These are phyloP conservation scores for Isaurus tuberculatus DNA, from an alignment of 92 coral and sea anemone genomes.

Conservation along the genomic window DNA sequence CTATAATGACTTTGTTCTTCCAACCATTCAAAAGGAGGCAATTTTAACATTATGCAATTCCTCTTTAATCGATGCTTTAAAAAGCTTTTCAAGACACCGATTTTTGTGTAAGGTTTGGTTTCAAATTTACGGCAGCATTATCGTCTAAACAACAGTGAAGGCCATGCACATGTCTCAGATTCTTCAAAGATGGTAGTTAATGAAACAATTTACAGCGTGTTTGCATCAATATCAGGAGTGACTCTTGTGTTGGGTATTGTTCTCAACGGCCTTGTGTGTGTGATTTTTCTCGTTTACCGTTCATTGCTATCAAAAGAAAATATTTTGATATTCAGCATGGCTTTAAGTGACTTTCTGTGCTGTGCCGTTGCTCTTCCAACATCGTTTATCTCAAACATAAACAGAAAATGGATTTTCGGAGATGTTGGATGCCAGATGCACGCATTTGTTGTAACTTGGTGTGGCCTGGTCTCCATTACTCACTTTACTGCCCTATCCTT, in stretches of 20 bases:
- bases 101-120: no score
- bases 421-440: slow-evolving; percentile 55
- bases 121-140: no score
- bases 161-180: no score
- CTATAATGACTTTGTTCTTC: no score
- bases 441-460: slow-evolving; percentile 67
- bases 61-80: no score
- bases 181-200: background rate
- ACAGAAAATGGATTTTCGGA: slow-evolving; percentile 56
- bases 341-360: slow-evolving; percentile 40
- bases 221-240: background rate
- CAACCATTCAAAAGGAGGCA: no score
- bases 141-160: no score
- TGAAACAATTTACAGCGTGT: background rate
- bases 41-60: no score
- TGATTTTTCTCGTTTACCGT: background rate
- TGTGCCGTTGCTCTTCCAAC: slow-evolving; percentile 58
- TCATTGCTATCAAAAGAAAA: background rate
- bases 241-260: background rate
- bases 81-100: no score
- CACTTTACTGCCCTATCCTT: slow-evolving; percentile 69
- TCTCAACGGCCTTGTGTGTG: background rate
- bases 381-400: slow-evolving; percentile 62
- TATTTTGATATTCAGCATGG: slow-evolving; percentile 15
- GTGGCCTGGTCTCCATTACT: slow-evolving; percentile 67